Conservation (phyloP, 2,113 vertebrate genomes). For the Anhinga rufa region DNA sequence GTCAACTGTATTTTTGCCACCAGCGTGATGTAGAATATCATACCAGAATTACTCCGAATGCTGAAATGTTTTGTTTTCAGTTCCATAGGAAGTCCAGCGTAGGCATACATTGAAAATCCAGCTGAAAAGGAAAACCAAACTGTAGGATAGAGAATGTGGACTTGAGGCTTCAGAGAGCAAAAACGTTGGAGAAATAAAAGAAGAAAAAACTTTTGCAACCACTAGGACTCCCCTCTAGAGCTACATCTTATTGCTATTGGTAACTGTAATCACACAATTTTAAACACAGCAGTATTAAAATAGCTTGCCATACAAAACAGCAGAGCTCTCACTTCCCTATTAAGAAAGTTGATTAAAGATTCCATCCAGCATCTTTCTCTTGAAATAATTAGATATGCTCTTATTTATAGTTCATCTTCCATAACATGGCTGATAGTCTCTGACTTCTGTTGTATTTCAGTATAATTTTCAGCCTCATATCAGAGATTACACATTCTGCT, state of each 20-base stretch:
- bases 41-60: neutral
- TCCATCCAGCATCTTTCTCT: conserved; percentile 26
- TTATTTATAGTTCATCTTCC: conserved; percentile 35
- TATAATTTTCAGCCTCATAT: conserved; percentile 12
- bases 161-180: conserved; percentile 47
- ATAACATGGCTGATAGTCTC: conserved; percentile 8
- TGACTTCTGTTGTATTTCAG: conserved; percentile 41
- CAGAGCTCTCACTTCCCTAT: neutral
- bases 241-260: conserved; percentile 44
- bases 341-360: conserved; percentile 58
- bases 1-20: neutral
- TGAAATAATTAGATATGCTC: conserved; percentile 40
- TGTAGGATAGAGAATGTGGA: conserved; percentile 4
- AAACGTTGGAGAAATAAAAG: conserved; percentile 46
- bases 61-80: conserved; percentile 4
- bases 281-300: conserved; percentile 43
- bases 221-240: conserved; percentile 20
- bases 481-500: conserved; percentile 39
- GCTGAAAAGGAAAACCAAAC: conserved; percentile 15
- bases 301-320: conserved; percentile 5
- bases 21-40: neutral
- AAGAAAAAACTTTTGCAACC: conserved; percentile 64
- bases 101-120: conserved; percentile 34
- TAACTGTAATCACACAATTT: conserved; percentile 23
- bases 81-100: conserved; percentile 26